Evolutionary conservation across 2,113 vertebrate genomes (phyloP).

Genomic region (Colossoma macropomum): DNA sequence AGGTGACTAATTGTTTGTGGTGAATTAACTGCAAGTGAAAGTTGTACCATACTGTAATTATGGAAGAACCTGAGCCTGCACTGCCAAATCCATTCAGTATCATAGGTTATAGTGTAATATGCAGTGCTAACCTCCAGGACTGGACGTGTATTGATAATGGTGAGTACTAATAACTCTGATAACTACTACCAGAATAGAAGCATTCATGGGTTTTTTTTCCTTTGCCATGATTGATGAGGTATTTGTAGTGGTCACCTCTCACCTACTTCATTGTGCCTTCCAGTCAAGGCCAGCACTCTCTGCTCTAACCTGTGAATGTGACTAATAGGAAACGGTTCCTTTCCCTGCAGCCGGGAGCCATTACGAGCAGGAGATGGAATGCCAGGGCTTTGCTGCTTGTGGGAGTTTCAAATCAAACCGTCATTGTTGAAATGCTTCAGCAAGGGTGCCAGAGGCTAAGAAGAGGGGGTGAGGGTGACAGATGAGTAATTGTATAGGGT

Average conservation of each 20-base stretch:
- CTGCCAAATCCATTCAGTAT: neutral
- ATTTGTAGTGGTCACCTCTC: neutral
- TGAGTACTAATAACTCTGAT: neutral
- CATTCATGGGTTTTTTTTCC: neutral
- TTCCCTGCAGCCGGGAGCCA: conserved; percentile 67
- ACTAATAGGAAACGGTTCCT: conserved; percentile 70
- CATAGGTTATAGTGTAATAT: neutral
- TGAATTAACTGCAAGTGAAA: neutral
- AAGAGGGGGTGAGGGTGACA: neutral
- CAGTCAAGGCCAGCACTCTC: conserved; percentile 41
- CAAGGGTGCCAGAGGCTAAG: conserved; percentile 25
- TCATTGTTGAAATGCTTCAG: conserved; percentile 48
- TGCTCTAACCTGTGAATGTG: conserved; percentile 69
- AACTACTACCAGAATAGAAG: neutral
- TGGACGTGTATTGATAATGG: neutral
- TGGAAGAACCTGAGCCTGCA: neutral
- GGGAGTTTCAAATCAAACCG: conserved; percentile 66
- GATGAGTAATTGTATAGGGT: neutral
- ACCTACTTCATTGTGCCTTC: conserved; percentile 15
- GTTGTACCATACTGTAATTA: neutral
- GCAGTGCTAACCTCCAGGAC: neutral
- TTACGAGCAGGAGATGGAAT: conserved; percentile 74
- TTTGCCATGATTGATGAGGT: conserved; percentile 17
- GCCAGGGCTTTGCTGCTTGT: conserved; percentile 60
- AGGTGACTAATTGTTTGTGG: too few relatives aligned